These are phyloP conservation scores for Drosophila ironensis DNA, from an alignment of 1,140 invertebrate genomes.

Conservation along the genomic window DNA sequence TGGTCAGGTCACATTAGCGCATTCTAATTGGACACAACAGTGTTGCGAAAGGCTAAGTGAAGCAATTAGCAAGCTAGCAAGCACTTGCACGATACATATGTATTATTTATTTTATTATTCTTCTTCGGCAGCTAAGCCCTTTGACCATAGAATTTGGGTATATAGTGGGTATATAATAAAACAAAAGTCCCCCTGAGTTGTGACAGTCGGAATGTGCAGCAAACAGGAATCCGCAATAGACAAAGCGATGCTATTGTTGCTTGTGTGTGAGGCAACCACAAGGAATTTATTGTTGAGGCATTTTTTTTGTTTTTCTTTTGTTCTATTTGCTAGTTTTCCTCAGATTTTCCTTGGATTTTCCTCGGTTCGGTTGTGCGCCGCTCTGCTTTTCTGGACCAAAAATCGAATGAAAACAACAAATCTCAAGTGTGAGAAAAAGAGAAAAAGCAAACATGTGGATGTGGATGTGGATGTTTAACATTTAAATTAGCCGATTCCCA, in stretches of 20 bases:
- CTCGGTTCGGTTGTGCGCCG: neutral
- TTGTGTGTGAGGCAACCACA: constrained; percentile 46
- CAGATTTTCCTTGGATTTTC: neutral
- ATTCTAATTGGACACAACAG: constrained; percentile 60
- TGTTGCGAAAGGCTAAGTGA: constrained; percentile 54
- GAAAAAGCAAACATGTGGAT: constrained; percentile 12
- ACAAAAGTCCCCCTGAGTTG: neutral
- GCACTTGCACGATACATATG: too few relatives aligned
- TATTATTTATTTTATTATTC: too few relatives aligned
- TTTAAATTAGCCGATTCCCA: constrained; percentile 73
- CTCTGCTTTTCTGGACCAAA: constrained; percentile 17
- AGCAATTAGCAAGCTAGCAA: too few relatives aligned
- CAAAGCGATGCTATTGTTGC: constrained; percentile 58
- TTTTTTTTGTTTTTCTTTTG: constrained; percentile 34
- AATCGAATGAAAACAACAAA: constrained; percentile 14
- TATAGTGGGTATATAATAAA: too few relatives aligned
- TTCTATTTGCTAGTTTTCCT: constrained; percentile 12
- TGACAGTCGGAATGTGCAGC: constrained; percentile 23
- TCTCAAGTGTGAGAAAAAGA: constrained; percentile 59
- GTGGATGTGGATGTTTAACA: constrained; percentile 43
- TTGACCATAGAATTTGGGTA: too few relatives aligned
- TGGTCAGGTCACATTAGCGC: constrained; percentile 47
- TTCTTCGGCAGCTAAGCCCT: too few relatives aligned
- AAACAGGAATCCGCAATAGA: constrained; percentile 33
- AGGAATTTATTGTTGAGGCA: constrained; percentile 77